phyloP scores from a whole-genome alignment of 2,113 vertebrate species.

The Drymodes brunneopygia region DNA sequence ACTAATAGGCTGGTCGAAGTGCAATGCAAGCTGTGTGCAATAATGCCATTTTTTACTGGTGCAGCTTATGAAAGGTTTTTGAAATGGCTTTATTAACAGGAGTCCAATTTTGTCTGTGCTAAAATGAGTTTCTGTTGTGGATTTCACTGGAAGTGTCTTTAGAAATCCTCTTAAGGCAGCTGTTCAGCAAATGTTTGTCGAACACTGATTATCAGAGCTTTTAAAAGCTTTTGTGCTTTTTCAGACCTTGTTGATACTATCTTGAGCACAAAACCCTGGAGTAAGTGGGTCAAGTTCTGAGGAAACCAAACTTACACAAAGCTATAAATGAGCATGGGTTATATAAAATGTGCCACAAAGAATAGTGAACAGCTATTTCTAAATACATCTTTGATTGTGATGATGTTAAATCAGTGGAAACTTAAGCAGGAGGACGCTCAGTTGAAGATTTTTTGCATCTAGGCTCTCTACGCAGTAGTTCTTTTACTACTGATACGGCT shows the following conservation, averaged over 20 bases:
- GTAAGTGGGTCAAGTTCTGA: background rate
- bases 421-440: rapidly evolving
- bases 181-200: background rate
- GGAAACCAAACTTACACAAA: background rate
- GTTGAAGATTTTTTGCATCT: background rate
- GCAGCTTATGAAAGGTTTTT: background rate
- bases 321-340: background rate
- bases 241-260: background rate
- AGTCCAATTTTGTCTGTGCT: background rate
- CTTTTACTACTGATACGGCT: background rate
- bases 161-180: background rate
- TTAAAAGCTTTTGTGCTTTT: background rate
- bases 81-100: background rate
- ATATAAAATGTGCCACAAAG: background rate
- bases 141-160: background rate
- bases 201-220: background rate
- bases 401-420: background rate
- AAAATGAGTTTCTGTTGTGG: background rate
- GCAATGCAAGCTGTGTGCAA: background rate
- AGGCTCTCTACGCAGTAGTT: background rate
- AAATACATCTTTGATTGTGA: background rate
- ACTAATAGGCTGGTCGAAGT: background rate
- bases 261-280: background rate
- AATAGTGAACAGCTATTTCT: background rate
- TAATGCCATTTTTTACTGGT: background rate